These are phyloP conservation scores for Drosophila subobscura DNA, from an alignment of 1,140 invertebrate genomes.

Conservation along the genomic window DNA sequence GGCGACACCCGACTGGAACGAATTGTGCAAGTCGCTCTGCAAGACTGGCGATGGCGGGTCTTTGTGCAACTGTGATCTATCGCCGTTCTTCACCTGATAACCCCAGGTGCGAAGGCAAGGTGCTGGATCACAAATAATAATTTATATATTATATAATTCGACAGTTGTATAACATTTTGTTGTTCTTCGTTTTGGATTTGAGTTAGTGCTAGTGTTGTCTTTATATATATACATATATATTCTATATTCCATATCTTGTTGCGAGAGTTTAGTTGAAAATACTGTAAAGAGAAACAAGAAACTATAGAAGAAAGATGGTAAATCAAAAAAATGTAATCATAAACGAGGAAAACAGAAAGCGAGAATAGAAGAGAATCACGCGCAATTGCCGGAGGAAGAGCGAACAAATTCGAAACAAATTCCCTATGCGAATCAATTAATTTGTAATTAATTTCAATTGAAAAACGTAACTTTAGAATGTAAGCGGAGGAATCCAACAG, in stretches of 20 bases:
- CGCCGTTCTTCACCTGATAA: conserved; percentile 80
- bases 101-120: conserved; percentile 26
- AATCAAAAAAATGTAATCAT: conserved; percentile 23
- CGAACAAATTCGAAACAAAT: conserved; percentile 46
- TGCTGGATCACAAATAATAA: conserved; percentile 58
- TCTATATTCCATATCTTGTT: conserved; percentile 55
- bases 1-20: conserved; percentile 81
- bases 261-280: conserved; percentile 67
- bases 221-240: conserved; percentile 37
- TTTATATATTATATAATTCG: conserved; percentile 54
- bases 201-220: conserved; percentile 79
- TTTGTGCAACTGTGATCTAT: conserved; percentile 85
- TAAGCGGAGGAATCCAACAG: conserved; percentile 35
- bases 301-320: conserved; percentile 47
- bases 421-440: conserved; percentile 84
- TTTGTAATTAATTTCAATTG: conserved; percentile 84
- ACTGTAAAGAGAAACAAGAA: conserved; percentile 49
- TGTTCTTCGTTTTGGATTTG: conserved; percentile 53
- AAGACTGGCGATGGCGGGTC: conserved; percentile 84
- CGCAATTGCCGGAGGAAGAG: conserved; percentile 33
- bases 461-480: conserved; percentile 42
- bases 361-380: conserved; percentile 30
- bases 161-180: conserved; percentile 44
- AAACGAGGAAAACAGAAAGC: conserved; percentile 29
- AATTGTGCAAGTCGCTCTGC: conserved; percentile 84